Base-by-base conservation (phyloP, 2,797 vertebrate species). In the Trachops cirrhosus region DNA sequence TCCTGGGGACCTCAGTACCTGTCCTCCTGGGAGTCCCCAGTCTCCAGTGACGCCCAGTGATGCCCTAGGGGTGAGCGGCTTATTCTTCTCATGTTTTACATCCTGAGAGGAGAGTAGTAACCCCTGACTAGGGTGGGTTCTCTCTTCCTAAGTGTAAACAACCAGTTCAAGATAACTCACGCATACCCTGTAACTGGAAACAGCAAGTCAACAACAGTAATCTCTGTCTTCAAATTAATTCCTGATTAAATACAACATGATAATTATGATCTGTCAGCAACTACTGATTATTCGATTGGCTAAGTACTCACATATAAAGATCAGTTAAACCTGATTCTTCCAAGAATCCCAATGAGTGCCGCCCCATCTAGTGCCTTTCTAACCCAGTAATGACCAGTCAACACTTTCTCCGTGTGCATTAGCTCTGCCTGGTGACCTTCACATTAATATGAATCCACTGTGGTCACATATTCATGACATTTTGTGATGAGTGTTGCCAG, bases 141-240 rank as follows among this genome's bases (percentile, higher is more conserved):
- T 73, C 44, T 18, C 7, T 84, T 80, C 50, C 52, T 62, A 70
- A 54, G 14, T 44, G 7, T 37, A 73, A 78, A 44, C 29, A 57
- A 14, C 5, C 34, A 24, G 15, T 29, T 93, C 32, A 71, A 50
- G 64, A 71, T 22, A 79, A 54, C n/a, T 74, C 70, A 62, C 14
- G 59, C 2, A n/a, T 4, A 41, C 57, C 22, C 37, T 54, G 19
- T 64, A 73, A 80, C 7, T 48, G 22, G 22, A 70, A 44, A 52
- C 19, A 74, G 50, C 15, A 90, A 86, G 77, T 80, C 71, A 87
- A 67, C 22, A 86, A 44, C 32, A 41, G 14, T 18, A 48, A 94
- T 59, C 57, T 83, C 50, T 86, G 67, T 52, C 5, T 59, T 68
- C 3, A 77, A 89, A 92, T 73, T 71, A 67, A 91, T 54, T 91